These are phyloP conservation scores for Ligdia adustata DNA, from an alignment of 2,888 invertebrate genomes.

Conservation along the genomic window DNA sequence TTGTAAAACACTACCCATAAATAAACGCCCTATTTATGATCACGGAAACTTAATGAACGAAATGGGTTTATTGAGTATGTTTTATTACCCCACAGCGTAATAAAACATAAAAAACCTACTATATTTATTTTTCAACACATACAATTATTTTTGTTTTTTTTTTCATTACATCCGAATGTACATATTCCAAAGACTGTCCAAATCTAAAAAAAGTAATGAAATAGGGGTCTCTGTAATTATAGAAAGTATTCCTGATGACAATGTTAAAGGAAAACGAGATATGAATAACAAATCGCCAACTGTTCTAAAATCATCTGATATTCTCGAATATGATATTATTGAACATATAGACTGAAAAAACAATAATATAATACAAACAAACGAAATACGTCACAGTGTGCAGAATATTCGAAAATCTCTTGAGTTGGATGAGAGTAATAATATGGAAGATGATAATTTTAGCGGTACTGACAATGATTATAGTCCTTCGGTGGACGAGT, in stretches of 20 bases:
- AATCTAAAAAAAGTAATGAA: constrained; percentile 24
- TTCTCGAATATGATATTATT: constrained; percentile 29
- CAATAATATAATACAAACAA: constrained; percentile 26
- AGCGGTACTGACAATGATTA: constrained; percentile 16
- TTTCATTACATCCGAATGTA: constrained; percentile 27
- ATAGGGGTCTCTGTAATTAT: constrained; percentile 31
- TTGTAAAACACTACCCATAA: too few species aligned
- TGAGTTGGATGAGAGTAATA: constrained; percentile 28
- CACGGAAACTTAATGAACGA: too few species aligned
- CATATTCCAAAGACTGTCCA: constrained; percentile 26
- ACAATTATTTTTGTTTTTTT: too few species aligned
- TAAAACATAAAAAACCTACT: too few species aligned
- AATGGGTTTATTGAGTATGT: too few species aligned
- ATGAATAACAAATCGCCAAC: constrained; percentile 33
- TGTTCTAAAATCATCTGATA: constrained; percentile 30
- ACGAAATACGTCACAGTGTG: constrained; percentile 26
- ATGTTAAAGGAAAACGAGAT: constrained; percentile 31
- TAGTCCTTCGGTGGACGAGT: constrained; percentile 26
- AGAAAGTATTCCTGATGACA: constrained; percentile 25
- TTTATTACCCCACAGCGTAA: too few species aligned
- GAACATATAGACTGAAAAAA: constrained; percentile 27
- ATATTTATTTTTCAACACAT: too few species aligned
- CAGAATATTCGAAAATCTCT: constrained; percentile 31
- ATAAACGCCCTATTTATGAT: too few species aligned
- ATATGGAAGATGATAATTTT: constrained; percentile 31